Evolutionary conservation across 2,113 vertebrate genomes (phyloP).

Genomic region (Stigmatopora nigra): DNA sequence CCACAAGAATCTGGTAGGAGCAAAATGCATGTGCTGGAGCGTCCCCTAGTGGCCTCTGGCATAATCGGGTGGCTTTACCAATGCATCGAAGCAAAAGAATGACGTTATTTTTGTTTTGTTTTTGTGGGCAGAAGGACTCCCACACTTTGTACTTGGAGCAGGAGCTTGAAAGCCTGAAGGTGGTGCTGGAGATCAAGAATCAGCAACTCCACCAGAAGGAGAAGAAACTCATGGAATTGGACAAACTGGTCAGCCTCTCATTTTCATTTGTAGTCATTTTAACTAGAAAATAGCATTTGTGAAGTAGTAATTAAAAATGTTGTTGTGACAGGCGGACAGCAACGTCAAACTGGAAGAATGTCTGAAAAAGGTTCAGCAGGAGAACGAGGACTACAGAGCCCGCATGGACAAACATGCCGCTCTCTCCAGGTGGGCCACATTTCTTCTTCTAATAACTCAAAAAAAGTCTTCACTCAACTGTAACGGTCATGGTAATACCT

Average conservation of each 20-base stretch:
- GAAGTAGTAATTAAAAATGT: too few species aligned
- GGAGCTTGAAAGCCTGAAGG: constrained; percentile 92
- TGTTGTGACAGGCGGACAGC: constrained; percentile 72
- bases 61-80: background rate
- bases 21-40: too few species aligned
- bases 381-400: constrained; percentile 90
- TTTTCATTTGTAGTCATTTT: background rate
- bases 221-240: constrained; percentile 88
- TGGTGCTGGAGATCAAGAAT: constrained; percentile 92
- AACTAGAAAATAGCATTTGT: background rate
- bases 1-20: constrained; percentile 75
- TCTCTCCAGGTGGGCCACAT: constrained; percentile 77
- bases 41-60: too few species aligned
- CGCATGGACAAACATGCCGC: constrained; percentile 91
- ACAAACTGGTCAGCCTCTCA: constrained; percentile 78
- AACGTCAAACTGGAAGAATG: constrained; percentile 81
- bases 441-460: background rate
- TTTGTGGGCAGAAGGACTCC: constrained; percentile 76
- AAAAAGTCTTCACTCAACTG: too few species aligned
- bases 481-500: background rate
- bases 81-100: background rate
- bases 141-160: constrained; percentile 87
- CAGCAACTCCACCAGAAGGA: constrained; percentile 88
- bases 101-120: background rate
- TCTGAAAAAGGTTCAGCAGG: constrained; percentile 83